Conservation (phyloP, 1,140 invertebrate species). For the Drosophila pallidifrons region DNA sequence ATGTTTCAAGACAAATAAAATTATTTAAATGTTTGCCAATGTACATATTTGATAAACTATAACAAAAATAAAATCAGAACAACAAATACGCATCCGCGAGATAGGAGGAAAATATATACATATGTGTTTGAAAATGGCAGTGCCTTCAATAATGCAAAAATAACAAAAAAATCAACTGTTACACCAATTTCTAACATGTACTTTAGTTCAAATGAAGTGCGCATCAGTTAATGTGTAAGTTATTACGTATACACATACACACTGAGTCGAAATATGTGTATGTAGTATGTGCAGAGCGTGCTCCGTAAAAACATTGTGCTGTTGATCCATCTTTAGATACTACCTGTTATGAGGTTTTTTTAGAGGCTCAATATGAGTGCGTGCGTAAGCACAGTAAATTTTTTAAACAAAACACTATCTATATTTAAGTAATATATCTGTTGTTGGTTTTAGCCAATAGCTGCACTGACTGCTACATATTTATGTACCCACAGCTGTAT, state of each 20-base stretch:
- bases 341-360: too few species aligned
- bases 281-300: not conserved
- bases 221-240: slow-evolving; percentile 64
- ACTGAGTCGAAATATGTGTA: not conserved
- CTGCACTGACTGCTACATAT: too few species aligned
- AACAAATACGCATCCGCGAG: slow-evolving; percentile 36
- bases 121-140: slow-evolving; percentile 73
- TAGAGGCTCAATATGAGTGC: too few species aligned
- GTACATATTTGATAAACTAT: slow-evolving; percentile 61
- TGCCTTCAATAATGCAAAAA: slow-evolving; percentile 72
- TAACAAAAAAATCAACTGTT: slow-evolving; percentile 34
- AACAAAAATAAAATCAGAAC: slow-evolving; percentile 11
- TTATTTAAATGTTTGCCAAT: slow-evolving; percentile 68
- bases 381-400: too few species aligned
- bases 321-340: too few species aligned
- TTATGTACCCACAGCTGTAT: too few species aligned
- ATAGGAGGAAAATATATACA: slow-evolving; percentile 66
- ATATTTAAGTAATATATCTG: too few species aligned
- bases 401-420: too few species aligned
- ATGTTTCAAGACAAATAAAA: slow-evolving; percentile 21
- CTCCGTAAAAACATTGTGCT: too few species aligned
- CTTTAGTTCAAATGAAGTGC: slow-evolving; percentile 39
- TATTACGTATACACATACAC: slow-evolving; percentile 64
- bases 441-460: too few species aligned
- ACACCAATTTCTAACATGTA: slow-evolving; percentile 23